Evolutionary conservation across 2,797 vertebrate genomes (phyloP).

Genomic region (Cyclura pinguis): DNA sequence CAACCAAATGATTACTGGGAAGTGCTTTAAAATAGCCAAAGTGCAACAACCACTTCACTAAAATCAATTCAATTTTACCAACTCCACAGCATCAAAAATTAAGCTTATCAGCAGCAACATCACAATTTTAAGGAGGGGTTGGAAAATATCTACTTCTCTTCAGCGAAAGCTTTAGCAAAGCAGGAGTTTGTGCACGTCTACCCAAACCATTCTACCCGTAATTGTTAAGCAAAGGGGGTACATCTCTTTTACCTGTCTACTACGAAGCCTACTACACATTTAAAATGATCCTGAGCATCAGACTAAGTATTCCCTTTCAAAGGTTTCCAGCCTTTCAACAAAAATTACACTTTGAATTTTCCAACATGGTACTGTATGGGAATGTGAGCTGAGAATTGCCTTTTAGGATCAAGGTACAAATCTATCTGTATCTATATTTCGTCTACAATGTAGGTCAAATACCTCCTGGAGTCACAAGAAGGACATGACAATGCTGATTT

Average conservation of each 20-base stretch:
- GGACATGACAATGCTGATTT: background rate
- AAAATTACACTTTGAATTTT: background rate
- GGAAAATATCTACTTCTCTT: background rate
- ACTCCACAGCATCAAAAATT: background rate
- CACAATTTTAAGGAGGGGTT: background rate
- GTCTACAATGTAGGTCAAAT: background rate
- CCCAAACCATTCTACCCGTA: background rate
- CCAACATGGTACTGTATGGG: background rate
- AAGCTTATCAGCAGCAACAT: background rate
- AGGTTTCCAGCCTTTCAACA: background rate
- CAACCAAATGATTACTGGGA: background rate
- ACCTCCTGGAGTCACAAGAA: background rate
- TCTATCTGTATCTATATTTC: background rate
- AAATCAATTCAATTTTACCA: conserved; percentile 16
- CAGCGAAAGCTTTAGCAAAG: background rate
- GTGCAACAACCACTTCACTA: background rate
- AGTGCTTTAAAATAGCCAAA: conserved; percentile 20
- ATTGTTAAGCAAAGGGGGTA: background rate
- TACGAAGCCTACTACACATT: background rate
- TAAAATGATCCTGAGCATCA: background rate
- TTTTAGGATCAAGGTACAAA: background rate
- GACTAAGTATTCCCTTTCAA: background rate
- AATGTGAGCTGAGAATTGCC: background rate
- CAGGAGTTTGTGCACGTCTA: background rate
- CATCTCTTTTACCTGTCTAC: background rate